Evolutionary conservation across 1,140 invertebrate species (phyloP).

Genomic region (Episyrphus balteatus): DNA sequence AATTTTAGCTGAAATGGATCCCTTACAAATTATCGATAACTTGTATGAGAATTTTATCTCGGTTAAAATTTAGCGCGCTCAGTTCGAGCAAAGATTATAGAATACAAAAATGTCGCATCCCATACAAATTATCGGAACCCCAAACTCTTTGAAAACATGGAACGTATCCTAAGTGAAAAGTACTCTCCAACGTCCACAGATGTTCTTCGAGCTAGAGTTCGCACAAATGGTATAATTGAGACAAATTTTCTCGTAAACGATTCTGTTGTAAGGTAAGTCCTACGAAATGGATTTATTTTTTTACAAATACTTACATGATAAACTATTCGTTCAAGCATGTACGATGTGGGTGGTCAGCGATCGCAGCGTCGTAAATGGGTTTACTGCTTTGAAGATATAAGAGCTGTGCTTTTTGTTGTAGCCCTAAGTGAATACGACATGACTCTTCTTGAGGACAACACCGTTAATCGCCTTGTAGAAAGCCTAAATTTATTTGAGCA

Average conservation of each 20-base stretch:
- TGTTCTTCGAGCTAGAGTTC: constrained; percentile 57
- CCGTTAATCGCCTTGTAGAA: constrained; percentile 54
- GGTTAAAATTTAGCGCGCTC: too few relatives aligned
- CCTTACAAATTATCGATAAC: too few relatives aligned
- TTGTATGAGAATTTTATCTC: too few relatives aligned
- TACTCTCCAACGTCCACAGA: constrained; percentile 63
- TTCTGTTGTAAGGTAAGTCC: constrained; percentile 43
- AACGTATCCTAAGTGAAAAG: constrained; percentile 48
- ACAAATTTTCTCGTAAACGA: constrained; percentile 64
- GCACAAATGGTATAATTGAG: constrained; percentile 67
- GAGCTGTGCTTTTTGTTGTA: constrained; percentile 53
- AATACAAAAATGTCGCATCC: too few relatives aligned
- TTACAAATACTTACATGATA: too few relatives aligned
- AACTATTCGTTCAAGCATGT: constrained; percentile 44
- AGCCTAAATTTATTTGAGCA: constrained; percentile 51
- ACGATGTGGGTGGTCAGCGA: constrained; percentile 57
- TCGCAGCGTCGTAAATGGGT: constrained; percentile 68
- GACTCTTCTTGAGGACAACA: constrained; percentile 52
- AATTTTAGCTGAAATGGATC: too few relatives aligned
- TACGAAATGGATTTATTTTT: not conserved
- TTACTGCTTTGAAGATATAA: constrained; percentile 58
- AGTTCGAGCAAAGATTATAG: too few relatives aligned
- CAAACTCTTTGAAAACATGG: constrained; percentile 64
- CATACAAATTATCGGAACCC: too few relatives aligned
- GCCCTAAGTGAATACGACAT: constrained; percentile 57